Evolutionary conservation across 2,888 invertebrate genomes (phyloP), one percentile per base, ranked within the genome.

Genomic region (Cremastobaeus sp.): DNA sequence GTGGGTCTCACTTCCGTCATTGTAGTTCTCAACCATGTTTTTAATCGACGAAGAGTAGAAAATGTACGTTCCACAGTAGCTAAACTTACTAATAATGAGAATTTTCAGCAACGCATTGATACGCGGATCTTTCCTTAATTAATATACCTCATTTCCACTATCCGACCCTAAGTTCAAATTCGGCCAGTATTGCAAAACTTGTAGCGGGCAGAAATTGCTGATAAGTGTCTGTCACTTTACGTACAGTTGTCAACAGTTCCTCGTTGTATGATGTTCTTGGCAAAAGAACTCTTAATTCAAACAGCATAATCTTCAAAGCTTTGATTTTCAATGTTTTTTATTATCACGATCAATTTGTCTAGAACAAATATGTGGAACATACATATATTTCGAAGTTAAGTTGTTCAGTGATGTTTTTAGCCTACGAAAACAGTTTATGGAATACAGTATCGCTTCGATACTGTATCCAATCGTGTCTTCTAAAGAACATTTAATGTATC

Each of bases 361-460:
- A 14, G 25, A n/a, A 5, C 21, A 17, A 11, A 3, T 39, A 1
- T 39, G 14, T 8, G 54, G 47, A 12, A n/a, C n/a, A n/a, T n/a
- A 2, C n/a, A 30, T 47, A 30, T 2, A 47, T 3, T 12, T 45
- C 25, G 1, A 45, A 12, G 15, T 9, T 1, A 12, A 35, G 35
- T 35, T 35, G 14, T 12, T 78, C 76, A 66, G 78, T 77, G 54
- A 77, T 47, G 45, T 78, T 74, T 74, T 72, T 48, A 15, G 77
- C 79, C 75, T 80, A 74, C 14, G 68, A 57, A 74, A 80, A 81
- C 17, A 82, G 65, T 47, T 77, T 73, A 37, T 66, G 28, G 47
- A 78, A 82, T 12, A 76, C 66, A 55, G 41, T 35, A 43, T 81
- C 77, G 41, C n/a, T n/a, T n/a, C n/a, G n/a, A n/a, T n/a, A n/a